Evolutionary conservation across 2,113 vertebrate genomes (phyloP).

Genomic region (Hemichromis elongatus): DNA sequence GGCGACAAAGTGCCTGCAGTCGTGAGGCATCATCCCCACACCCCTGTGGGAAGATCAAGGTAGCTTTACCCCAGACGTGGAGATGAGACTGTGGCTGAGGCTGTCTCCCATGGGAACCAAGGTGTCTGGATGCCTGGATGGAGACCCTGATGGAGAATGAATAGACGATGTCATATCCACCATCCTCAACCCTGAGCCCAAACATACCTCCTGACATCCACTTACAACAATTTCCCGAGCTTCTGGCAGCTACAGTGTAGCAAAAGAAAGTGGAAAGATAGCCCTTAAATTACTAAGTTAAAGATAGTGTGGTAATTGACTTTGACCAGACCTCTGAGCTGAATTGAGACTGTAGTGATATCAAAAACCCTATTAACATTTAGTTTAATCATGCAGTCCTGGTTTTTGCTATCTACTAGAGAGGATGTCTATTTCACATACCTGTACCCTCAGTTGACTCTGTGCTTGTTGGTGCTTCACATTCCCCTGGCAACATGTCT

Average conservation of each 20-base stretch:
- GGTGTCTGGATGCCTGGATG: slow-evolving; percentile 9
- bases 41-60: slow-evolving; percentile 59
- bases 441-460: slow-evolving; percentile 32
- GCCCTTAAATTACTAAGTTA: not conserved
- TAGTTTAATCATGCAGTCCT: slow-evolving; percentile 6
- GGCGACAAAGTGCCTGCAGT: slow-evolving; percentile 61
- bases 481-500: slow-evolving; percentile 47
- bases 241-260: not conserved
- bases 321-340: slow-evolving; percentile 2
- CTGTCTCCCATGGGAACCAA: slow-evolving; percentile 23
- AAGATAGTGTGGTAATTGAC: slow-evolving; percentile 7
- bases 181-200: not conserved
- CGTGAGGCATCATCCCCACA: slow-evolving; percentile 36
- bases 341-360: not conserved
- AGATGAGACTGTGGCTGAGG: slow-evolving; percentile 40
- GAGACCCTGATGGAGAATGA: slow-evolving; percentile 9
- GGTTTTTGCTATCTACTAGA: not conserved
- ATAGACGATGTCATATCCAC: slow-evolving; percentile 1
- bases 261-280: slow-evolving; percentile 1
- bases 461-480: not conserved
- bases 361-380: not conserved
- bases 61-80: slow-evolving; percentile 44
- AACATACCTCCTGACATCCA: not conserved
- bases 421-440: slow-evolving; percentile 2
- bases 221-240: not conserved